Evolutionary conservation across 2,797 vertebrate genomes (phyloP).

Genomic region (Peromyscus nudipes): DNA sequence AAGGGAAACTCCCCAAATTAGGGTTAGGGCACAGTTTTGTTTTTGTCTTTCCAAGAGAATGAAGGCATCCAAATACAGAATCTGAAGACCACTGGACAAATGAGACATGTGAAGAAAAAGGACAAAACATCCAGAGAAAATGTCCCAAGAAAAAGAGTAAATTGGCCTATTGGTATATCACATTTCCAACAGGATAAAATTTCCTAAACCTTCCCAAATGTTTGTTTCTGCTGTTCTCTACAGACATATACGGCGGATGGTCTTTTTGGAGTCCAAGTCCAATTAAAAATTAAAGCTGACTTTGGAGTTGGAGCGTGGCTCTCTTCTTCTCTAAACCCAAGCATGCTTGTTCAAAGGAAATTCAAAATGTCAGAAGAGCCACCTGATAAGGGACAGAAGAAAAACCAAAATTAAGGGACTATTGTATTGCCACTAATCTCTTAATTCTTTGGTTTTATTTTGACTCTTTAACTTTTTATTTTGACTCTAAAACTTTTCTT

Average conservation of each 20-base stretch:
- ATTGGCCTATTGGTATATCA: too few relatives aligned
- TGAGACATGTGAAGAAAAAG: background rate
- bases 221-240: too few relatives aligned
- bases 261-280: too few relatives aligned
- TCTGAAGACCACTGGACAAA: background rate
- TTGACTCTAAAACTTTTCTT: background rate
- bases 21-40: background rate
- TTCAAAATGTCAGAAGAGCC: too few relatives aligned
- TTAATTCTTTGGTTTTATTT: background rate
- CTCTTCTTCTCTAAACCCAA: background rate
- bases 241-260: too few relatives aligned
- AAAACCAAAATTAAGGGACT: background rate
- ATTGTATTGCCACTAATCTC: background rate
- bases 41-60: background rate
- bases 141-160: too few relatives aligned
- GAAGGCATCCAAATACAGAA: background rate
- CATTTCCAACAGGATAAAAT: too few relatives aligned
- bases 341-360: too few relatives aligned
- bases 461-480: background rate
- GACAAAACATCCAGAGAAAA: background rate
- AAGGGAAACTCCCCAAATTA: background rate
- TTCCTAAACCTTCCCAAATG: too few relatives aligned
- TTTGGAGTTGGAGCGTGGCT: background rate
- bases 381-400: too few relatives aligned
- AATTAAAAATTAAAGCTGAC: too few relatives aligned